These are phyloP conservation scores for Lamprologus callipterus DNA, from an alignment of 2,113 vertebrate species.

Conservation along the genomic window DNA sequence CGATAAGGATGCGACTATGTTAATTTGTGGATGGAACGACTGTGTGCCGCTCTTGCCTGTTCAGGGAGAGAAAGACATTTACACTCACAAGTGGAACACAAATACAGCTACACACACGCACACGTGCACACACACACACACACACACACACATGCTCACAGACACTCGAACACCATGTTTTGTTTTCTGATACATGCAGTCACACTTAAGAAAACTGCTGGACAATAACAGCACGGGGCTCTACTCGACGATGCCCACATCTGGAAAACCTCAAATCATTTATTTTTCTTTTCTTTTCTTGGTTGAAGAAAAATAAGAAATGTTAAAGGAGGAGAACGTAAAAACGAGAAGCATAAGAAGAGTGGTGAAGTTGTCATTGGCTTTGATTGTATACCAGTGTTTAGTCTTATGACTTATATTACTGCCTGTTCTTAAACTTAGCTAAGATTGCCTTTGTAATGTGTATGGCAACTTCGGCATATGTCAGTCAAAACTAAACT, in stretches of 20 bases:
- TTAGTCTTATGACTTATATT: slow-evolving; percentile 15
- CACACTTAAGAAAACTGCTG: slow-evolving; percentile 43
- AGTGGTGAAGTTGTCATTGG: slow-evolving; percentile 51
- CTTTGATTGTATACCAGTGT: slow-evolving; percentile 62
- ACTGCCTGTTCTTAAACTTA: not conserved
- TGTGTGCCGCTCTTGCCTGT: slow-evolving; percentile 53
- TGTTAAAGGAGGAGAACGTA: slow-evolving; percentile 39
- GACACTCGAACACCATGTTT: slow-evolving; percentile 6
- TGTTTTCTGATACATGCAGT: slow-evolving; percentile 33
- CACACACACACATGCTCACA: not conserved
- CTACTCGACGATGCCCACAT: slow-evolving; percentile 38
- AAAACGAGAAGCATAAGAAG: not conserved
- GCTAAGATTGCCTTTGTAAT: not conserved
- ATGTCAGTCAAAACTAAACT: not conserved
- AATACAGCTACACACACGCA: not conserved
- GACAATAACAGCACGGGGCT: slow-evolving; percentile 50
- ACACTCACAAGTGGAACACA: slow-evolving; percentile 35
- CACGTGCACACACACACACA: not conserved
- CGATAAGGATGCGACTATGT: not conserved
- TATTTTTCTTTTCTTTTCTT: slow-evolving; percentile 41
- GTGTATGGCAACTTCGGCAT: not conserved
- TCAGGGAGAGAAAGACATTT: slow-evolving; percentile 63
- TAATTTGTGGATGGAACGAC: slow-evolving; percentile 29
- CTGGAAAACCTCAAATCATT: slow-evolving; percentile 70
- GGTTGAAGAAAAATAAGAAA: slow-evolving; percentile 60